Conservation (phyloP, 53 echinoderm and acorn worm genomes). For the Patiria pectinifera region DNA sequence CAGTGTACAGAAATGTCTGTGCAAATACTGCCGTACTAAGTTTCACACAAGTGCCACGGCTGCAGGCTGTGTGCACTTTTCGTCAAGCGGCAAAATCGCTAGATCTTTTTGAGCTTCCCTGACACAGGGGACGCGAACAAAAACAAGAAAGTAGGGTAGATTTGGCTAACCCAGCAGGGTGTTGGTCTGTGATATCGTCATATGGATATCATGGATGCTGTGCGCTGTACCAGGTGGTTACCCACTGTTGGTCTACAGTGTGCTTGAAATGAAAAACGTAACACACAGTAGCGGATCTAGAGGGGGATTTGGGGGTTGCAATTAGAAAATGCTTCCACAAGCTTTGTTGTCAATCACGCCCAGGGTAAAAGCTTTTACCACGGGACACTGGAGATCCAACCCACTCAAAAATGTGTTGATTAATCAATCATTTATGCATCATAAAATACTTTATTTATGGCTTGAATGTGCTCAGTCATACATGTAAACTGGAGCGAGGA, state of each 20-base stretch:
- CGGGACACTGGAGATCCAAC: neutral
- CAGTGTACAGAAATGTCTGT: too few relatives aligned
- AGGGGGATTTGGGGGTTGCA: too few relatives aligned
- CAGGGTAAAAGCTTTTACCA: neutral
- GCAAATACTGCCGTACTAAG: neutral
- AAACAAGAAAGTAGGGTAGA: neutral
- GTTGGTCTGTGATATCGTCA: neutral
- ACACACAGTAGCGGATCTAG: too few relatives aligned
- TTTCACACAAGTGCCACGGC: neutral
- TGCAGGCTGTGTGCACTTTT: neutral
- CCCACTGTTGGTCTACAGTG: neutral
- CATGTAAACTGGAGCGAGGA: neutral
- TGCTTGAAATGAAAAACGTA: too few relatives aligned
- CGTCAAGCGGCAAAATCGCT: neutral
- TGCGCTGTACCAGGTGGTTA: neutral
- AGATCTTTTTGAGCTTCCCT: neutral
- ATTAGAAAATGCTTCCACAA: too few relatives aligned
- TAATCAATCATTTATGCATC: neutral
- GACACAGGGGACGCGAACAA: neutral
- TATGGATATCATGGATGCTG: conserved; percentile 11
- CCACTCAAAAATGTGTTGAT: neutral
- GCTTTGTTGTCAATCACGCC: too few relatives aligned
- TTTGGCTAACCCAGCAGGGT: conserved; percentile 6
- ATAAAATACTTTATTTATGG: neutral
- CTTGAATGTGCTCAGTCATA: neutral